Percentiles rank a stretch among this genome's conserved stretches.
These are phyloP conservation scores for Monopis laevigella DNA, from an alignment of 2,888 invertebrate genomes.

Conservation along the genomic window DNA sequence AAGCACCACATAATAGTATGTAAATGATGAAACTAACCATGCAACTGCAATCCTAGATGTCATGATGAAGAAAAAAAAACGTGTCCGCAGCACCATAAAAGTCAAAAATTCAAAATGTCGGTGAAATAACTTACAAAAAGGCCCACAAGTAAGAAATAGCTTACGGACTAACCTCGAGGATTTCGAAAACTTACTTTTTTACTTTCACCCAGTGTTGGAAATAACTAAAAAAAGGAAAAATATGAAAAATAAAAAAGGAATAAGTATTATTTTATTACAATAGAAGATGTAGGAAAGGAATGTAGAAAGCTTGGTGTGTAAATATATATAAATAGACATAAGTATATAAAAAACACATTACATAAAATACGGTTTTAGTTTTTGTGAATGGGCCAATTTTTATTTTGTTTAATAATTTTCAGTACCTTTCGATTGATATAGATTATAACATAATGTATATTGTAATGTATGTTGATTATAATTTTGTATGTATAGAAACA, in stretches of 20 bases:
- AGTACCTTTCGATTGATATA: too few species aligned
- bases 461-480: too few species aligned
- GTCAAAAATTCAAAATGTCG: background rate
- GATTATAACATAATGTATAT: too few species aligned
- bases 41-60: too few species aligned
- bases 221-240: conserved; percentile 44
- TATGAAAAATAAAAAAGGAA: conserved; percentile 30
- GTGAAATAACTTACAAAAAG: background rate
- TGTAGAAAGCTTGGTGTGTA: conserved; percentile 14
- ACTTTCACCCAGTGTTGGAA: conserved; percentile 51
- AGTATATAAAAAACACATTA: too few species aligned
- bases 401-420: too few species aligned
- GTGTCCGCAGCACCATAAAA: conserved; percentile 1
- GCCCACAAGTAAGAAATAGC: conserved; percentile 1
- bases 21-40: too few species aligned
- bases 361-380: too few species aligned
- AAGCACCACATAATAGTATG: too few species aligned
- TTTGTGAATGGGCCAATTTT: too few species aligned
- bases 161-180: background rate
- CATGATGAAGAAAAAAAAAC: background rate
- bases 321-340: too few species aligned
- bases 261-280: background rate
- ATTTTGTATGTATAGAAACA: too few species aligned
- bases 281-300: conserved; percentile 29
- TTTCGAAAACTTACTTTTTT: conserved; percentile 40